Evolutionary conservation across 2,797 vertebrate species (phyloP), one percentile per base, ranked within the genome.

Genomic region (Myiothlypis coronata): DNA sequence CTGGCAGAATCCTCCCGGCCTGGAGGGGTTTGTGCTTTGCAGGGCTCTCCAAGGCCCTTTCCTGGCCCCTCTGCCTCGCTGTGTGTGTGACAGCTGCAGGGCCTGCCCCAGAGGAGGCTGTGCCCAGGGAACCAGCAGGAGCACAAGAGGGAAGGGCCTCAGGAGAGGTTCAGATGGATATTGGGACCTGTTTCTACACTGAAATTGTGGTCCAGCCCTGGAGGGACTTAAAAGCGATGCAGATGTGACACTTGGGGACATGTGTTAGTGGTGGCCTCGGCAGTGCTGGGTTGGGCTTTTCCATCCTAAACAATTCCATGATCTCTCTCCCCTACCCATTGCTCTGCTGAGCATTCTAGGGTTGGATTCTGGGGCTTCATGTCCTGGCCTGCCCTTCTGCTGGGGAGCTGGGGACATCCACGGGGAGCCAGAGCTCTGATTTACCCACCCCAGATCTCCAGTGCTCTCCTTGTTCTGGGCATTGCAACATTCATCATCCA

Each of bases 401-500:
- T 6, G 50, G 39, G 83, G 87, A 80, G 89, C 63, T 61, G 77
- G 20, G 83, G 47, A 22, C 10, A 23, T 80, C 91, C 86, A 17
- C 4, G 2, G 61, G 28, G 93, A 96, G 83, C 30, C 35, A 50
- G n/a, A 79, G 61, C 44, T 49, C 28, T 75, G 68, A 22, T 85
- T 92, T 83, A 91, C 94, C 91, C 13, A 2, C 59, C 85, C 43
- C 28, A 92, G 57, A 95, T 87, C 91, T 46, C 94, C 64, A 9
- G 27, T 69, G 82, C 82, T 84, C 37, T 37, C 37, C 37, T 37
- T 37, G 12, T 12, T 37, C 49, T 1, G 30, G 87, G 5, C 90
- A 93, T 91, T 93, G 94, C 94, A 96, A 79, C 92, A 65, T 92
- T 89, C 85, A 83, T 96, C 95, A 95, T 94, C 88, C 81, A 17